phyloP scores from a whole-genome alignment of 2,888 invertebrate species.

The Heliconius ethilla region DNA sequence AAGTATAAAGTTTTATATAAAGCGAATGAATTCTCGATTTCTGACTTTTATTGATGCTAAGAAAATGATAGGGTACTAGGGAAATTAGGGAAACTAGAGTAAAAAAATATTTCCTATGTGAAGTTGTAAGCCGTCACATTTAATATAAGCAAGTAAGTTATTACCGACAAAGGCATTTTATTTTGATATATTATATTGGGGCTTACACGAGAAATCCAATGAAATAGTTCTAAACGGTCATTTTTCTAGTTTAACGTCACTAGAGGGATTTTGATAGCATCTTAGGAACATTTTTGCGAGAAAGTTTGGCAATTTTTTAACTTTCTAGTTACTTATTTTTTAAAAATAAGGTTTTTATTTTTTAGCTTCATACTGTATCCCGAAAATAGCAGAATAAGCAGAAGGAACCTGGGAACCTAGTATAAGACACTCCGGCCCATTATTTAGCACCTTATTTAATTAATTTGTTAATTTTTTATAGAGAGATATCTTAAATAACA shows the following conservation, averaged over 20 bases:
- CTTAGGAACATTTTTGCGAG: conserved; percentile 26
- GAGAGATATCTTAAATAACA: neutral
- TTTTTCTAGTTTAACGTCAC: conserved; percentile 39
- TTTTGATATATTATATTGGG: conserved; percentile 29
- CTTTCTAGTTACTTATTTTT: no score
- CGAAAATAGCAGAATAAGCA: no score
- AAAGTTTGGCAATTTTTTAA: neutral
- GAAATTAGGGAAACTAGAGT: neutral
- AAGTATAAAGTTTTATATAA: no score
- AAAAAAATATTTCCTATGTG: neutral
- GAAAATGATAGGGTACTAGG: no score
- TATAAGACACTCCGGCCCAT: no score
- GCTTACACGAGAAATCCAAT: conserved; percentile 32
- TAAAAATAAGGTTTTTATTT: no score
- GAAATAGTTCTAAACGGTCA: conserved; percentile 37
- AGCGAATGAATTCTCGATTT: neutral
- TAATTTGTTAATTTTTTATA: neutral
- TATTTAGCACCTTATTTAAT: no score
- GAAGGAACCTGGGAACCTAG: no score
- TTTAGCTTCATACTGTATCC: no score
- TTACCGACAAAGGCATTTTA: conserved; percentile 23
- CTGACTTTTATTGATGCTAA: neutral
- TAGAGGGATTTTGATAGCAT: conserved; percentile 33
- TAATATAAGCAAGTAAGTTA: conserved; percentile 25
- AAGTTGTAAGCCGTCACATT: neutral